phyloP scores from a whole-genome alignment of 2,113 vertebrate genomes.

The Tauraco erythrolophus region DNA sequence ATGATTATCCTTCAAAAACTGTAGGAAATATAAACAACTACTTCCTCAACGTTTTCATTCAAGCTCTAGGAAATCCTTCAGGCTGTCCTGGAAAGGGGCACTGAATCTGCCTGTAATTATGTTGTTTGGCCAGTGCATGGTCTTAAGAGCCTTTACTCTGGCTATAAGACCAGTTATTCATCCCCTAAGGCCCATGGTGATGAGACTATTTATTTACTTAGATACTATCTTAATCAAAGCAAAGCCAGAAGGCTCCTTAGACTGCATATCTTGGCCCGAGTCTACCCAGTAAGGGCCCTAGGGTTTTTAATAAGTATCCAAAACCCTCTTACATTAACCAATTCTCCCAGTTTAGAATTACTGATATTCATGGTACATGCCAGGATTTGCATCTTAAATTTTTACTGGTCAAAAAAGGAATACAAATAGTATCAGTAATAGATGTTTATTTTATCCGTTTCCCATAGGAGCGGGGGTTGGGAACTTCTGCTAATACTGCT shows the following conservation, averaged over 20 bases:
- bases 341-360: neutral
- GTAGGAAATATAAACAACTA: neutral
- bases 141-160: neutral
- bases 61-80: neutral
- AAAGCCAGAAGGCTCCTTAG: constrained; percentile 27
- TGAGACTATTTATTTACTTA: constrained; percentile 46
- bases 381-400: constrained; percentile 15
- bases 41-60: neutral
- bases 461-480: neutral
- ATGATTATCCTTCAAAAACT: neutral
- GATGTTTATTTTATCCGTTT: constrained; percentile 18
- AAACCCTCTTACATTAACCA: neutral
- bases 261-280: constrained; percentile 34
- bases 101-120: neutral
- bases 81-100: neutral
- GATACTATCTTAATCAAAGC: constrained; percentile 40
- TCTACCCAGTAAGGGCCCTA: neutral
- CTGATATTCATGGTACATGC: neutral
- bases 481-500: neutral
- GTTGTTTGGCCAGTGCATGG: neutral
- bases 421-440: neutral
- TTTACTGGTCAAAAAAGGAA: neutral
- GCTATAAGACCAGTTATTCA: constrained; percentile 21
- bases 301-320: constrained; percentile 13
- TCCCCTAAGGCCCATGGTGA: neutral